These are phyloP conservation scores for Sebastes hopkinsi DNA, from an alignment of 2,797 vertebrate species.

Conservation along the genomic window DNA sequence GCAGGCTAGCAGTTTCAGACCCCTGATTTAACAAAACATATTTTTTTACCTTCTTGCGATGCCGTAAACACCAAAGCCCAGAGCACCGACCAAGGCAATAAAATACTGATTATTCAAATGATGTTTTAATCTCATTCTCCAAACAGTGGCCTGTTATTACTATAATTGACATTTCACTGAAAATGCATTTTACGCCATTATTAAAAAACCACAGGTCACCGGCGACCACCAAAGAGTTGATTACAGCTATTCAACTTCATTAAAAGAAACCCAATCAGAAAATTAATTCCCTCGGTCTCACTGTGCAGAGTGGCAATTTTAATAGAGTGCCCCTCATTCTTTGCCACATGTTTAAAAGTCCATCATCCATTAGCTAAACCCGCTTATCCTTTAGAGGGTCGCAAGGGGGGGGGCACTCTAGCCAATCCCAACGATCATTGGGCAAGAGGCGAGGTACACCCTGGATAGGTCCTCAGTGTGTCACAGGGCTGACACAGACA, in stretches of 20 bases:
- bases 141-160: slow-evolving; percentile 71
- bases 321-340: slow-evolving; percentile 39
- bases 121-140: neutral
- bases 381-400: neutral
- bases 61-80: neutral
- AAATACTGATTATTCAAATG: neutral
- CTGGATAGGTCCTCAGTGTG: neutral
- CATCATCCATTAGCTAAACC: slow-evolving; percentile 10
- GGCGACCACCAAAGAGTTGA: slow-evolving; percentile 17
- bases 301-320: slow-evolving; percentile 36
- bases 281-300: slow-evolving; percentile 35
- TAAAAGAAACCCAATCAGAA: slow-evolving; percentile 45
- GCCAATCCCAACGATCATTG: neutral
- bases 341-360: slow-evolving; percentile 36
- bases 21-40: neutral
- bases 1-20: neutral
- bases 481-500: neutral
- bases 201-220: slow-evolving; percentile 14
- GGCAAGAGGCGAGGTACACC: neutral
- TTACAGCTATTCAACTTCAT: slow-evolving; percentile 54
- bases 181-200: slow-evolving; percentile 8
- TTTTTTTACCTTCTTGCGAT: neutral
- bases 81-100: neutral
- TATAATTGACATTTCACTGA: neutral
- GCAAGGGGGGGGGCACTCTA: fast-evolving